Evolutionary conservation across 1,140 invertebrate species (phyloP).

Genomic region (Hypsibius dujardini): DNA sequence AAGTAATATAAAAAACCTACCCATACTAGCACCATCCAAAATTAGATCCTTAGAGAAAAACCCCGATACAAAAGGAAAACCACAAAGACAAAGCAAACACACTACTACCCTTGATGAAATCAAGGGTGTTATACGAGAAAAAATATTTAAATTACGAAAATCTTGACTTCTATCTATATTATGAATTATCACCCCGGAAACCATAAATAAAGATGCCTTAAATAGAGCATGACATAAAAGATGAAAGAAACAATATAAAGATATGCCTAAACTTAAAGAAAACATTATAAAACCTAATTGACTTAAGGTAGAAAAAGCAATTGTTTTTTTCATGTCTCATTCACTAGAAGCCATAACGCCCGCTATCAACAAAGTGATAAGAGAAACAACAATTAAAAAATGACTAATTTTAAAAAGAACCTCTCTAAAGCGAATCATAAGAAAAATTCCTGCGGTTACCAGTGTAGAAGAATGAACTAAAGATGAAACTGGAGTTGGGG

Average conservation of each 20-base stretch:
- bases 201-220: slow-evolving; percentile 46
- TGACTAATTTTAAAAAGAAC: background rate
- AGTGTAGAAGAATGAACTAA: slow-evolving; percentile 56
- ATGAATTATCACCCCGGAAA: slow-evolving; percentile 44
- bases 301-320: background rate
- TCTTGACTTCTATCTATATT: slow-evolving; percentile 41
- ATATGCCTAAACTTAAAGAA: background rate
- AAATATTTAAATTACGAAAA: slow-evolving; percentile 40
- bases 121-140: slow-evolving; percentile 33
- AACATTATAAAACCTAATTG: slow-evolving; percentile 1
- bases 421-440: slow-evolving; percentile 41
- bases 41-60: slow-evolving; percentile 49
- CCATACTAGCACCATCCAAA: slow-evolving; percentile 38
- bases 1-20: slow-evolving; percentile 34
- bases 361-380: slow-evolving; percentile 21
- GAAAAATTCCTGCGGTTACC: slow-evolving; percentile 50
- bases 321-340: slow-evolving; percentile 24
- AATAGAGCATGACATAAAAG: slow-evolving; percentile 44
- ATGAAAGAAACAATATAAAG: slow-evolving; percentile 39
- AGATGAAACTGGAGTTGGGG: slow-evolving; percentile 48
- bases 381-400: slow-evolving; percentile 20
- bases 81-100: slow-evolving; percentile 38
- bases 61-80: slow-evolving; percentile 41
- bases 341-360: slow-evolving; percentile 20
- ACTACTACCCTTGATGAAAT: slow-evolving; percentile 36